Evolutionary conservation across 2,888 invertebrate species (phyloP).

Genomic region (Cerastoderma edule): DNA sequence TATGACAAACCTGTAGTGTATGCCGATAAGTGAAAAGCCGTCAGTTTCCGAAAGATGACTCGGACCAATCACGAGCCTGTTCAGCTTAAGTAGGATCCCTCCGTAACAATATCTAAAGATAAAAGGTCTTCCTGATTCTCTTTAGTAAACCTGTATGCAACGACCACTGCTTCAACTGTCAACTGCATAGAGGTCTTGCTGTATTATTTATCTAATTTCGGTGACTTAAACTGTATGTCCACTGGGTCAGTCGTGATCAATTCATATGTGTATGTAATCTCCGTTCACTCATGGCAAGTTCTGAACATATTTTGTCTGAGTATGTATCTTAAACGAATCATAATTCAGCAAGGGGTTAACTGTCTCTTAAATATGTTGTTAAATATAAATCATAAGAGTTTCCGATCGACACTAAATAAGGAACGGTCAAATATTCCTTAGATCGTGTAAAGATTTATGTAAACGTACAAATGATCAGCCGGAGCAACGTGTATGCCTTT

Average conservation of each 20-base stretch:
- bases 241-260: neutral
- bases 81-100: slow-evolving; percentile 75
- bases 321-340: no score
- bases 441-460: no score
- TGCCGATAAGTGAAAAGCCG: slow-evolving; percentile 44
- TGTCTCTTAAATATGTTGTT: no score
- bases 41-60: slow-evolving; percentile 68
- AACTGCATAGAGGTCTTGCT: neutral
- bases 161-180: neutral
- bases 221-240: neutral
- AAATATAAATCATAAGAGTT: no score
- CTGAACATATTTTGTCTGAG: no score
- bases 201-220: neutral
- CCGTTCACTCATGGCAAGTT: neutral
- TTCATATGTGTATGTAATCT: neutral
- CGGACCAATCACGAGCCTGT: slow-evolving; percentile 64
- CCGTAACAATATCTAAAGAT: slow-evolving; percentile 82
- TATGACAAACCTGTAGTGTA: slow-evolving; percentile 48
- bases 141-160: slow-evolving; percentile 53
- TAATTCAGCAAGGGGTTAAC: no score
- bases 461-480: no score
- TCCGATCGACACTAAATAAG: no score
- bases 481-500: no score
- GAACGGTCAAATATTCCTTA: no score
- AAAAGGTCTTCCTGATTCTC: slow-evolving; percentile 61